Evolutionary conservation across 1,140 invertebrate genomes (phyloP).

Genomic region (Plectrocnemia conspersa): DNA sequence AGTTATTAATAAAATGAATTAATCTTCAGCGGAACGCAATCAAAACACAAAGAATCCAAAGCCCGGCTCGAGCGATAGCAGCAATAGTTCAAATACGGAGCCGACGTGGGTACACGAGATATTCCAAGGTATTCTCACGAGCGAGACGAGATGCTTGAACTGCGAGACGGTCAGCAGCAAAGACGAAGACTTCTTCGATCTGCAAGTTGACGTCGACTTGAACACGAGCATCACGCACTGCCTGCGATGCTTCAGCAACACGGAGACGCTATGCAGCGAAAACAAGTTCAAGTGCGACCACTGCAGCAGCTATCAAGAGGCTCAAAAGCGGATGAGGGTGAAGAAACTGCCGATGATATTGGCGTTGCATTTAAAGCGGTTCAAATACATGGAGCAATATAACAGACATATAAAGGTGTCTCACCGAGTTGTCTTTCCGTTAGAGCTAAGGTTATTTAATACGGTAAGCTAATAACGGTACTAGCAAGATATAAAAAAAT

Average conservation of each 20-base stretch:
- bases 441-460: conserved; percentile 96
- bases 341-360: conserved; percentile 98
- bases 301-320: conserved; percentile 98
- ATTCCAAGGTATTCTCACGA: conserved; percentile 98
- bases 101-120: conserved; percentile 99
- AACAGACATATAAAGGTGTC: conserved; percentile 98
- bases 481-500: no score
- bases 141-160: conserved; percentile 97
- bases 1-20: conserved; percentile 28
- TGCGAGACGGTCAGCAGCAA: conserved; percentile 99
- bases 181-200: conserved; percentile 98
- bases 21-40: conserved; percentile 70
- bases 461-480: conserved; percentile 65
- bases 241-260: conserved; percentile 95
- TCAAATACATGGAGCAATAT: conserved; percentile 99
- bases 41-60: conserved; percentile 57
- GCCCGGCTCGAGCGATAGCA: conserved; percentile 45
- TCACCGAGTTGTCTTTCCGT: conserved; percentile 96
- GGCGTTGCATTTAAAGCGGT: conserved; percentile 95
- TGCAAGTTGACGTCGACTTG: conserved; percentile 98
- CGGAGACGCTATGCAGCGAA: conserved; percentile 97
- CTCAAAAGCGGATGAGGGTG: conserved; percentile 94
- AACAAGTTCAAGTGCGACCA: conserved; percentile 99
- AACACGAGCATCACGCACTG: conserved; percentile 99
- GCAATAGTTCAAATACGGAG: conserved; percentile 64